phyloP scores from a whole-genome alignment of 1,140 invertebrate genomes.

The Thereuonema tuberculata region DNA sequence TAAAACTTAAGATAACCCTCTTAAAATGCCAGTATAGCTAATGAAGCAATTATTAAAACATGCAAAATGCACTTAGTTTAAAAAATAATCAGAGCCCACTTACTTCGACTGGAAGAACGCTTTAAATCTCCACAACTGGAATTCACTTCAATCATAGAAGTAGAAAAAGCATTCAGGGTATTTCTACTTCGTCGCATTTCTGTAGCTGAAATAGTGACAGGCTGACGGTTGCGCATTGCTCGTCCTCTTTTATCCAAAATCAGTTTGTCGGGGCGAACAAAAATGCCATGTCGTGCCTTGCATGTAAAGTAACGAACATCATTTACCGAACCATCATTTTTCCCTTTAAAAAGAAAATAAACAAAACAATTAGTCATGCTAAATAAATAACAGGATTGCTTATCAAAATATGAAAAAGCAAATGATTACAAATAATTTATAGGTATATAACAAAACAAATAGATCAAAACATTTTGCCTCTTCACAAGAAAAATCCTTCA shows the following conservation, averaged over 20 bases:
- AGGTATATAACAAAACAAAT: no score
- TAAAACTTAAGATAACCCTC: not conserved
- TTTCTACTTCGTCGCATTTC: not conserved
- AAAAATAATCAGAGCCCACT: not conserved
- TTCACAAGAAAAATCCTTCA: no score
- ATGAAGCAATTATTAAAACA: not conserved
- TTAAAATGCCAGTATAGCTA: not conserved
- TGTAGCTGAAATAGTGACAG: not conserved
- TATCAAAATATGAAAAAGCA: no score
- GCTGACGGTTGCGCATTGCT: conserved; percentile 14
- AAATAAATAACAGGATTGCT: no score
- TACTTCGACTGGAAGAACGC: not conserved
- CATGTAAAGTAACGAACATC: conserved; percentile 80
- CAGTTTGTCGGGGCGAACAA: conserved; percentile 74
- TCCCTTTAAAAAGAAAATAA: conserved; percentile 51
- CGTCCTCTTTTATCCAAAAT: conserved; percentile 44
- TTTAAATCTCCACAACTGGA: not conserved
- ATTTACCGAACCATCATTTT: conserved; percentile 86
- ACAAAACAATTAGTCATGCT: no score
- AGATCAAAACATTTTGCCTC: no score
- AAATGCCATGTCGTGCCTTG: conserved; percentile 74
- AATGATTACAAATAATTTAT: no score
- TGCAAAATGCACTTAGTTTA: not conserved
- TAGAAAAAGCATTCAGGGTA: not conserved
- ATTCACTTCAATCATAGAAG: conserved; percentile 1